Evolutionary conservation across 2,888 invertebrate genomes (phyloP).

Genomic region (Conops quadrifasciatus): DNA sequence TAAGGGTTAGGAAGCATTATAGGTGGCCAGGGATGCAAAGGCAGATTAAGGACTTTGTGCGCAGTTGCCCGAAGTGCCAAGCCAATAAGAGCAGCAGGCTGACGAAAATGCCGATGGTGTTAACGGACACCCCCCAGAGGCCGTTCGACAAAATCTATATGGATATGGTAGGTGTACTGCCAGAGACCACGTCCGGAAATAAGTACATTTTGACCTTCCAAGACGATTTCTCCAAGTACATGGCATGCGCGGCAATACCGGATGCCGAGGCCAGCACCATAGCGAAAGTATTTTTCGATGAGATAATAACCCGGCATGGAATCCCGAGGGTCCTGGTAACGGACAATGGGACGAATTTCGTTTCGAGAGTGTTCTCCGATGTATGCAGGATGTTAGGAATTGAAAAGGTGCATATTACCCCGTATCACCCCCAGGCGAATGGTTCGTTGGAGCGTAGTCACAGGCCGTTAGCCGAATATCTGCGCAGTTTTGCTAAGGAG

Average conservation of each 20-base stretch:
- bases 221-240: conserved; percentile 1
- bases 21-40: not conserved
- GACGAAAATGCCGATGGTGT: conserved; percentile 5
- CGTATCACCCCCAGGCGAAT: too few relatives aligned
- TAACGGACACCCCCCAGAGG: not conserved
- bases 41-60: not conserved
- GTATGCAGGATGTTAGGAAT: conserved; percentile 26
- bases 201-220: conserved; percentile 6
- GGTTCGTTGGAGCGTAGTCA: conserved; percentile 30
- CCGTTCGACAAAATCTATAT: conserved; percentile 2
- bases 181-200: not conserved
- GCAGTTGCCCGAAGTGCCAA: not conserved
- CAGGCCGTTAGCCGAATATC: conserved; percentile 31
- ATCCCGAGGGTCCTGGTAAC: conserved; percentile 31
- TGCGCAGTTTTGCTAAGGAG: conserved; percentile 26
- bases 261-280: not conserved
- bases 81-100: not conserved
- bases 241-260: not conserved
- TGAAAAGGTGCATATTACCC: conserved; percentile 3
- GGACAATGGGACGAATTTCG: conserved; percentile 33
- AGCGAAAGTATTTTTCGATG: conserved; percentile 5
- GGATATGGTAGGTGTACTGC: not conserved
- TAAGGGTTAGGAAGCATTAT: conserved; percentile 15
- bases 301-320: conserved; percentile 15
- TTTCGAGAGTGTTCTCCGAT: conserved; percentile 28